Percentiles rank a stretch among this genome's conserved stretches.
Evolutionary conservation across 2,888 invertebrate species (phyloP).

Genomic region (Allygus modestus): DNA sequence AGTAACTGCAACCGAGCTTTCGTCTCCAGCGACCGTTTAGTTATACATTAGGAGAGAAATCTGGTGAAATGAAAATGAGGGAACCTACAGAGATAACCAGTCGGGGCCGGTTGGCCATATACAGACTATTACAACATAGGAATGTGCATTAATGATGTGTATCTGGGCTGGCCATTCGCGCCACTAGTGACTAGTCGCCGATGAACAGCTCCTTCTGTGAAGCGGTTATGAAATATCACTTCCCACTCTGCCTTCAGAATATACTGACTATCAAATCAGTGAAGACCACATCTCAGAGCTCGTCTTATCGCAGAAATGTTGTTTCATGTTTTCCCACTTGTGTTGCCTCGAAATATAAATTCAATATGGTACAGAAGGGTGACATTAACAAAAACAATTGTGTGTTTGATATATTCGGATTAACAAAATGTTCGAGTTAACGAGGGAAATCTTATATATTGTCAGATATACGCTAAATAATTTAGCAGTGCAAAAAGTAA

Average conservation of each 20-base stretch:
- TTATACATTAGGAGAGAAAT: constrained; percentile 34
- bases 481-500: too few species aligned
- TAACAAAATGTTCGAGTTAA: too few species aligned
- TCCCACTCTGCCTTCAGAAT: neutral
- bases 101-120: constrained; percentile 28
- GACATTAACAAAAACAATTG: too few species aligned
- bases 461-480: too few species aligned
- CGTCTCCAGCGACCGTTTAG: neutral
- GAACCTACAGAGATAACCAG: constrained; percentile 33
- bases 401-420: too few species aligned
- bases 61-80: constrained; percentile 42
- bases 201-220: neutral
- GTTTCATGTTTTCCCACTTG: too few species aligned
- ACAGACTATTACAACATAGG: constrained; percentile 28
- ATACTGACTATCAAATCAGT: neutral
- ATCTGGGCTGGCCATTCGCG: constrained; percentile 34
- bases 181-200: neutral
- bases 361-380: too few species aligned
- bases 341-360: too few species aligned
- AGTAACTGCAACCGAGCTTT: too few species aligned
- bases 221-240: constrained; percentile 1
- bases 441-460: too few species aligned
- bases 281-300: too few species aligned
- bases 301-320: too few species aligned
- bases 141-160: constrained; percentile 41